These are phyloP conservation scores for Nematostella vectensis DNA, from an alignment of 92 coral and sea anemone species.

Conservation along the genomic window DNA sequence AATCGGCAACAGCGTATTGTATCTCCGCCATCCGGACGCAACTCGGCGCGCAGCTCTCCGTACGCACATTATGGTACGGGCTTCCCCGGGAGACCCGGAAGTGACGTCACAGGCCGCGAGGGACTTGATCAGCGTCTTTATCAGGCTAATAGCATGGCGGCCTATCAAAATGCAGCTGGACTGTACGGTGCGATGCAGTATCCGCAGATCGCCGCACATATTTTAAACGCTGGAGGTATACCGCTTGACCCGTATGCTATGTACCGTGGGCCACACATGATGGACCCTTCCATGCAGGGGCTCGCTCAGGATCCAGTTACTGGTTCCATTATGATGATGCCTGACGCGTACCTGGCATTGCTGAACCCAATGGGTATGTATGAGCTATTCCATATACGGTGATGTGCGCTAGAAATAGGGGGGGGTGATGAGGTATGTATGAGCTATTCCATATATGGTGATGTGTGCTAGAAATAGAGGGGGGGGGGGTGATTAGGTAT, in stretches of 20 bases:
- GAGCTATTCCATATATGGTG: no score
- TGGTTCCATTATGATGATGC: conserved; percentile 48
- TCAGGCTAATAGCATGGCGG: background rate
- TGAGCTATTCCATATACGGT: no score
- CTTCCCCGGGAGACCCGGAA: conserved; percentile 11
- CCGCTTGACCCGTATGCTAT: conserved; percentile 31
- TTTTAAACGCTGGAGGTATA: conserved; percentile 13
- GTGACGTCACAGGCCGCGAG: conserved; percentile 16
- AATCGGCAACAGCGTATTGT: conserved; percentile 9
- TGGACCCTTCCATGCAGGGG: conserved; percentile 54
- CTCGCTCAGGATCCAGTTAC: conserved; percentile 61
- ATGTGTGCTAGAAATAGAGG: no score
- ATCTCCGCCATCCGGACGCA: conserved; percentile 4
- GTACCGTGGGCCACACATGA: conserved; percentile 41
- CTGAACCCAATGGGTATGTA: conserved; percentile 43
- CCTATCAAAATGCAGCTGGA: conserved; percentile 1
- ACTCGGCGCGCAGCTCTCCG: conserved; percentile 5
- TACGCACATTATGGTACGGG: conserved; percentile 15
- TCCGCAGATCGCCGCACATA: conserved; percentile 11
- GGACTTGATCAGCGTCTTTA: conserved; percentile 7
- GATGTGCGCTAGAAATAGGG: background rate
- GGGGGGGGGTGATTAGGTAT: no score
- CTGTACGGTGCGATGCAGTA: conserved; percentile 2
- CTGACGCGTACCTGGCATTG: conserved; percentile 33
- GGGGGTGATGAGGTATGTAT: no score